Conservation (phyloP, 1,140 invertebrate genomes). For the Elymnias hypermnestra region DNA sequence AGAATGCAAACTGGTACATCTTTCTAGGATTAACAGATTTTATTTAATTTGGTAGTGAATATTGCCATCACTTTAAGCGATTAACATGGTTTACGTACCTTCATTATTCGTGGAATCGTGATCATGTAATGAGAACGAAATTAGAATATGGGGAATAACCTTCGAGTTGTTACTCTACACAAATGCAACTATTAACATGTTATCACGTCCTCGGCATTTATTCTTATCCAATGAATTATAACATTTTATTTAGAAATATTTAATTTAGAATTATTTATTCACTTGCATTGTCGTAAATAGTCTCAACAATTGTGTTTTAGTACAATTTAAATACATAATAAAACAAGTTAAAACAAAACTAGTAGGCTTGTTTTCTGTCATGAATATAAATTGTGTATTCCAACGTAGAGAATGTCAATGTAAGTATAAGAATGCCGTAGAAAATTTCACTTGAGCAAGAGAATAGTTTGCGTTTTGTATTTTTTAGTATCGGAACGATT, state of each 20-base stretch:
- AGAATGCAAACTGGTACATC: too few species aligned
- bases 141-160: constrained; percentile 11
- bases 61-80: background rate
- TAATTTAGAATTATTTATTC: too few species aligned
- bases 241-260: too few species aligned
- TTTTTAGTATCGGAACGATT: constrained; percentile 57
- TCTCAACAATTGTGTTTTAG: background rate
- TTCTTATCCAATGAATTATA: too few species aligned
- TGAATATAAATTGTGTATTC: constrained; percentile 6
- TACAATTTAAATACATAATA: background rate
- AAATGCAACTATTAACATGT: constrained; percentile 7
- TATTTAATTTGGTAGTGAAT: too few species aligned
- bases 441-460: background rate
- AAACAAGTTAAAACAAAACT: constrained; percentile 9
- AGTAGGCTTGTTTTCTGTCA: constrained; percentile 10
- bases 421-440: constrained; percentile 10
- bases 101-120: constrained; percentile 10
- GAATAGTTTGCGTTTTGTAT: background rate
- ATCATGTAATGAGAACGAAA: constrained; percentile 4
- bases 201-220: background rate
- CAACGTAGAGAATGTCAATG: constrained; percentile 29
- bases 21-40: too few species aligned
- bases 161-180: constrained; percentile 8
- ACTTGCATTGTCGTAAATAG: too few species aligned
- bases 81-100: background rate